phyloP scores from a whole-genome alignment of 2,797 vertebrate species.

The Hirundo rustica region DNA sequence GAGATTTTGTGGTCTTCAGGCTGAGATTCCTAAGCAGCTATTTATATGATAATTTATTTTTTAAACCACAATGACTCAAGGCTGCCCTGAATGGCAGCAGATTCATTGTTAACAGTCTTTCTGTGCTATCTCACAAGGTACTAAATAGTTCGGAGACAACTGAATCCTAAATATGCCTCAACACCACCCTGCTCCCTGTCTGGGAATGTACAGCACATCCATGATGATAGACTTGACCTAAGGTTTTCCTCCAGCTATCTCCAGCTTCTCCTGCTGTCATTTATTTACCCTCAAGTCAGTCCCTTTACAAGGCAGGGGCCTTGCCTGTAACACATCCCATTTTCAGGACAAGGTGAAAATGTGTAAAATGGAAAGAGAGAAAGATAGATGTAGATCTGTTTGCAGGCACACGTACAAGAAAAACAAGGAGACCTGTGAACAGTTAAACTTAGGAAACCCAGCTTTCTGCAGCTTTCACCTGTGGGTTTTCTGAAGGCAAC shows the following conservation, averaged over 20 bases:
- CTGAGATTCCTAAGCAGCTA: conserved; percentile 52
- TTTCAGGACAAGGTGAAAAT: background rate
- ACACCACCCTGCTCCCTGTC: background rate
- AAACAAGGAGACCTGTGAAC: background rate
- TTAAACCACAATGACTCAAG: conserved; percentile 48
- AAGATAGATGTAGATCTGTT: background rate
- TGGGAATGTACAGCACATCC: background rate
- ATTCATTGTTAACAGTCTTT: conserved; percentile 2
- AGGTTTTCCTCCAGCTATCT: background rate
- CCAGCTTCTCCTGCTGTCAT: background rate
- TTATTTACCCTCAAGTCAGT: background rate
- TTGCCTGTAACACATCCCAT: background rate
- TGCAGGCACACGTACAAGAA: background rate
- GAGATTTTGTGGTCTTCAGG: conserved; percentile 31
- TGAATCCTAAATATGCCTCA: background rate
- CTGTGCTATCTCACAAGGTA: background rate
- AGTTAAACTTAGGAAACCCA: background rate
- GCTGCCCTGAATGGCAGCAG: conserved; percentile 3
- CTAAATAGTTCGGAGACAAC: background rate
- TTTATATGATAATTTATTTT: conserved; percentile 63
- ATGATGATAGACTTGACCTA: background rate
- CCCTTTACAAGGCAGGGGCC: background rate
- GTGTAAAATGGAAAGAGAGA: background rate
- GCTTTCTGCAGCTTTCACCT: background rate
- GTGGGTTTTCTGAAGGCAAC: background rate